Evolutionary conservation across 2,888 invertebrate genomes (phyloP), one percentile per base, ranked within the genome.

Genomic region (Operophtera brumata): DNA sequence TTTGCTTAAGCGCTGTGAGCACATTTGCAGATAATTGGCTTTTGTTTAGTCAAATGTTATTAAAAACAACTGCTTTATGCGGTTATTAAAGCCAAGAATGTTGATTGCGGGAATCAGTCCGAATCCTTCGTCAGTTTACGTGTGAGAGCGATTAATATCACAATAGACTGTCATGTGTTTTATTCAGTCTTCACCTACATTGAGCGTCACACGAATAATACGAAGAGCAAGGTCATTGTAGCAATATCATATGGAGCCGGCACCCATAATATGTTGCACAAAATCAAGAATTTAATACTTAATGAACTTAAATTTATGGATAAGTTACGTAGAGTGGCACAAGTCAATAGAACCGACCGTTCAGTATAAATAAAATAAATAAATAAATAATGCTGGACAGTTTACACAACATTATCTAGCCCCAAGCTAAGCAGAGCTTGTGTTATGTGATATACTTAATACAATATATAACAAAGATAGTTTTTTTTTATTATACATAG

Each of bases 221-320:
- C 59, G 69, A 73, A 73, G 72, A 64, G 69, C 72, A 73, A 73
- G 73, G 75, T 65, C 50, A 30, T 47, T 25, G 25, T 47, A 36
- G 41, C 12, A 26, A 41, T 44, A 41, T 45, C 11, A 47, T 44
- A 49, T 39, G 11, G 26, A 20, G 28, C 28, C 47, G 41, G 28
- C 41, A 54, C 37, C 40, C 51, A 41, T 50, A 49, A 46, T 47
- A 41, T 47, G 36, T 52, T 48, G 42, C 45, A 55, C 39, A 51
- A 51, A 61, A 49, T 35, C 45, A 57, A 35, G 45, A 57, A 62
- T 64, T 50, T 53, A 48, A 62, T 59, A 54, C 61, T 12, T 55
- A 62, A 64, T 66, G 63, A 67, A 67, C 65, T 65, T 70, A 64
- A 60, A 60, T 69, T 64, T 62, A 63, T 56, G 59, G 59, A 64